Percentiles rank a stretch among this genome's conserved stretches.
phyloP scores from a whole-genome alignment of 2,797 vertebrate genomes.

The Rhinoraja longicauda region DNA sequence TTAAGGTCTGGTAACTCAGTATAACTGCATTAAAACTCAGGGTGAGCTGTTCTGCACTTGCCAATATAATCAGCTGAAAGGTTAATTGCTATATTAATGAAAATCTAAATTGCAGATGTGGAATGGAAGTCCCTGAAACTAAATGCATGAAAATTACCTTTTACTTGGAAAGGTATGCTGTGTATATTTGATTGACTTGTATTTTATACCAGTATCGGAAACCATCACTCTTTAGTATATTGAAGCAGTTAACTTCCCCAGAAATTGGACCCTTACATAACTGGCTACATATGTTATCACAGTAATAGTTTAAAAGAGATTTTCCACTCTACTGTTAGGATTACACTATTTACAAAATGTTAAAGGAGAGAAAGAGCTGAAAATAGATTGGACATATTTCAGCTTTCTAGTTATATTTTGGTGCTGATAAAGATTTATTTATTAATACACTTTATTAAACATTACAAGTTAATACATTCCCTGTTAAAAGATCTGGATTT shows the following conservation, averaged over 20 bases:
- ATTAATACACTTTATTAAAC: neutral
- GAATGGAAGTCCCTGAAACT: neutral
- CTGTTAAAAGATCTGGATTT: slow-evolving; percentile 5
- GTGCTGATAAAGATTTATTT: slow-evolving; percentile 16
- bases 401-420: slow-evolving; percentile 15
- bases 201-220: neutral
- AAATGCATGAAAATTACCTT: slow-evolving; percentile 6
- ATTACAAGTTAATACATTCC: slow-evolving; percentile 12
- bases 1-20: neutral
- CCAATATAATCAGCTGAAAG: neutral
- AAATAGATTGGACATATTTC: neutral
- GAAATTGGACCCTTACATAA: neutral
- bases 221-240: neutral
- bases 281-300: neutral
- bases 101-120: neutral
- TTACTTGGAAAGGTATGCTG: neutral
- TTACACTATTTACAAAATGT: neutral
- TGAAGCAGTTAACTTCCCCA: neutral
- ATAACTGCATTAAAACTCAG: neutral
- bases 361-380: neutral
- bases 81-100: too few relatives aligned
- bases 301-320: neutral
- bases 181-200: neutral
- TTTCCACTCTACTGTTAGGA: neutral
- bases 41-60: neutral